Conservation (phyloP, 2,113 vertebrate genomes). For the Istiophorus platypterus region DNA sequence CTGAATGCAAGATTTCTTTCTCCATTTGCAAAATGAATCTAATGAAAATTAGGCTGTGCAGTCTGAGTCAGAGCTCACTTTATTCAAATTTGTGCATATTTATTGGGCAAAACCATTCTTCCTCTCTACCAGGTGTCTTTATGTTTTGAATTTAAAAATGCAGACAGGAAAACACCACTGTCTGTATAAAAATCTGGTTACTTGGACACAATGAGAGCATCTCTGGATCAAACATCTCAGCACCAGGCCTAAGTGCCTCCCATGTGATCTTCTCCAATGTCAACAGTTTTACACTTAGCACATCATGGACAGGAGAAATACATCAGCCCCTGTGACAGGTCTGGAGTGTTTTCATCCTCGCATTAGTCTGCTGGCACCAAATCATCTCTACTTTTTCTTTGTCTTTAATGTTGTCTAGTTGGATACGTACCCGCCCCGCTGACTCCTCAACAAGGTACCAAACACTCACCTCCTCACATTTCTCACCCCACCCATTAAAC, state of each 20-base stretch:
- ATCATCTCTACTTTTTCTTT: constrained; percentile 33
- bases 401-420: constrained; percentile 65
- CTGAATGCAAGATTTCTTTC: not conserved
- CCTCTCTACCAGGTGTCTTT: not conserved
- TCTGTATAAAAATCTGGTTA: not conserved
- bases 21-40: constrained; percentile 1
- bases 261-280: constrained; percentile 12
- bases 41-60: not conserved
- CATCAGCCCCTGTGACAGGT: constrained; percentile 18
- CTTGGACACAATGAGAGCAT: constrained; percentile 1
- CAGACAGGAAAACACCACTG: not conserved
- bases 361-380: constrained; percentile 4
- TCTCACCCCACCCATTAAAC: not conserved
- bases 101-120: not conserved
- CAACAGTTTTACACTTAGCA: constrained; percentile 16
- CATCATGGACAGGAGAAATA: constrained; percentile 12
- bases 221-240: constrained; percentile 25
- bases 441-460: constrained; percentile 84
- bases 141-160: not conserved
- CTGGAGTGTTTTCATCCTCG: constrained; percentile 15
- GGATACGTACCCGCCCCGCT: constrained; percentile 79
- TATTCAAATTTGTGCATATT: not conserved
- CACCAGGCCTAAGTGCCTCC: constrained; percentile 26
- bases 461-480: constrained; percentile 10
- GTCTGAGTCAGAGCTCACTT: constrained; percentile 4